Evolutionary conservation across 2,888 invertebrate genomes (phyloP), one percentile per base, ranked within the genome.

Genomic region (Marasmarcha lunaedactyla): DNA sequence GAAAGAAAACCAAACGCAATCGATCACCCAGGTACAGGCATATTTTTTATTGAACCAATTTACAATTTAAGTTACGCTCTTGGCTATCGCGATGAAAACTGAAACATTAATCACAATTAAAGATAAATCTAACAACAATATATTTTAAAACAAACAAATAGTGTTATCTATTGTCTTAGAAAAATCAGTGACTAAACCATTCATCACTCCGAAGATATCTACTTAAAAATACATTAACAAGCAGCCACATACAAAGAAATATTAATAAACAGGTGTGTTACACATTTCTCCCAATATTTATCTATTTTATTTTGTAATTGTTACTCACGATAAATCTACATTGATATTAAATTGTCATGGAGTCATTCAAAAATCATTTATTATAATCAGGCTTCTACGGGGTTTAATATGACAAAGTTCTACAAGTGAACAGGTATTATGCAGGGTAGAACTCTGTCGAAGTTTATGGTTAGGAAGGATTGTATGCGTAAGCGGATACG

Each of bases 141-240:
- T 56, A 50, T 61, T 55, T 53, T 52, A 55, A 60, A 62, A 51
- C 9, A 30, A 30, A 30, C 30, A 30, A 30, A 30, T n/a, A 3
- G 30, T 3, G 55, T 54, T 64, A 60, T 67, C 60, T 67, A 52
- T 48, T 45, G 52, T 49, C 45, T 44, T 59, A 68, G 64, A 69
- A 13, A 67, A 67, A 59, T 58, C 54, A 52, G 51, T 49, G 54
- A 59, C 59, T 53, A 47, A 57, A 59, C 59, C 59, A 67, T 69
- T 63, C 74, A 81, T 81, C 77, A 79, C 79, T 79, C 79, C 64
- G 65, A 61, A 64, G 65, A 70, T 71, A 72, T 67, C 73, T 76
- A 79, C 67, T 81, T 79, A 73, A 73, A 79, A 74, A 59, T 46
- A 62, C 67, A 78, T 79, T 76, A 76, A 61, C 57, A 52, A 42